phyloP scores from a whole-genome alignment of 2,113 vertebrate genomes.

The Regulus satrapa region DNA sequence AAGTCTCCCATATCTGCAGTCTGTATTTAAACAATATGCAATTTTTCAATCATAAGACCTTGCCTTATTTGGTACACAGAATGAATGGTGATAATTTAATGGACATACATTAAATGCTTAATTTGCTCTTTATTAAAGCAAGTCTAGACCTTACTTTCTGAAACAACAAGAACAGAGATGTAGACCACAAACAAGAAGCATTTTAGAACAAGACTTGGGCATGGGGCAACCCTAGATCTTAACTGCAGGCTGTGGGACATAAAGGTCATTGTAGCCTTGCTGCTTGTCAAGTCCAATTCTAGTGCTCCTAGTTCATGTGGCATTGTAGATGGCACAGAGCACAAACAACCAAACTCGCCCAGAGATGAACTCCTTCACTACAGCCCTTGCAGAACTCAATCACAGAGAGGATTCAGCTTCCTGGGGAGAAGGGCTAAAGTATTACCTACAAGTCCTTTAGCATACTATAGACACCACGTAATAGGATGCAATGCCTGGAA shows the following conservation, averaged over 20 bases:
- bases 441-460: neutral
- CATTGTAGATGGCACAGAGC: neutral
- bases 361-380: neutral
- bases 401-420: neutral
- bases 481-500: neutral
- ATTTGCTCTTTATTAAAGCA: neutral
- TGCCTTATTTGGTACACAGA: neutral
- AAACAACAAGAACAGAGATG: neutral
- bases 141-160: neutral
- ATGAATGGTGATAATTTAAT: neutral
- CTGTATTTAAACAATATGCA: neutral
- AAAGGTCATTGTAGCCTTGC: neutral
- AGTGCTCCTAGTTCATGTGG: neutral
- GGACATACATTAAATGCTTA: neutral
- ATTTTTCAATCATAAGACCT: neutral
- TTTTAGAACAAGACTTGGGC: neutral
- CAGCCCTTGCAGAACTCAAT: neutral
- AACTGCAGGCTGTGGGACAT: fast-evolving
- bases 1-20: neutral
- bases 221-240: neutral
- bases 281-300: neutral
- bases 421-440: neutral
- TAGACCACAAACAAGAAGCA: neutral
- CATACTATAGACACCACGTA: neutral
- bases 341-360: neutral